A percentile compares a stretch with the other conserved stretches of the same genome.
phyloP scores from a whole-genome alignment of 1,140 invertebrate species.

The Sycobia sp. region DNA sequence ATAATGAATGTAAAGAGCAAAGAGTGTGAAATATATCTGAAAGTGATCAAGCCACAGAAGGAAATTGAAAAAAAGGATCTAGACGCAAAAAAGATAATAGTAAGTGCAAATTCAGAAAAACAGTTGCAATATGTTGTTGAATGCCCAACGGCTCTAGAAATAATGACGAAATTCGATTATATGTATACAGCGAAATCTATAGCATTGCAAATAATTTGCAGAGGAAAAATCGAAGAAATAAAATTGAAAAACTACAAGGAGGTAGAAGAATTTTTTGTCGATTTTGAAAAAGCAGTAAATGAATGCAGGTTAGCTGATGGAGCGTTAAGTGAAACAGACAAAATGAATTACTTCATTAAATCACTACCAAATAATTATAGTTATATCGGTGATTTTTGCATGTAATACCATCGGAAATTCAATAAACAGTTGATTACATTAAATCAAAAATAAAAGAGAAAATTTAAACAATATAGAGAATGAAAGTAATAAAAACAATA shows the following conservation, averaged over 20 bases:
- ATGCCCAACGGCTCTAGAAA: background rate
- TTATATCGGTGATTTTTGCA: slow-evolving; percentile 4
- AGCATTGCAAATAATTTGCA: background rate
- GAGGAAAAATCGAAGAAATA: slow-evolving; percentile 2
- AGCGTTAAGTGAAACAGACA: background rate
- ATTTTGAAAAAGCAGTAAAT: too few relatives aligned
- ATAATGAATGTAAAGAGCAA: too few relatives aligned
- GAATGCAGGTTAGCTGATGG: background rate
- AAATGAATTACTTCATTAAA: background rate
- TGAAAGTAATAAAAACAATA: background rate
- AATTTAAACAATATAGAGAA: too few relatives aligned
- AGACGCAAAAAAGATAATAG: too few relatives aligned
- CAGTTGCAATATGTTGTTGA: background rate
- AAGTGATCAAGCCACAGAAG: too few relatives aligned
- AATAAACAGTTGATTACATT: background rate
- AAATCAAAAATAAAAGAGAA: background rate
- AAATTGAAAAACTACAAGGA: background rate
- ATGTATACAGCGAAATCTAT: slow-evolving; percentile 3
- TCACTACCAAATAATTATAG: background rate
- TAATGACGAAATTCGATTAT: slow-evolving; percentile 4
- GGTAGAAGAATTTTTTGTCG: background rate
- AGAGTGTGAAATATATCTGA: too few relatives aligned
- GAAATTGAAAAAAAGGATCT: too few relatives aligned
- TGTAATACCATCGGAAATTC: background rate
- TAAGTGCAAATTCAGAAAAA: slow-evolving; percentile 1